Evolutionary conservation across 2,888 invertebrate genomes (phyloP).

Genomic region (Macrosiphum euphorbiae): DNA sequence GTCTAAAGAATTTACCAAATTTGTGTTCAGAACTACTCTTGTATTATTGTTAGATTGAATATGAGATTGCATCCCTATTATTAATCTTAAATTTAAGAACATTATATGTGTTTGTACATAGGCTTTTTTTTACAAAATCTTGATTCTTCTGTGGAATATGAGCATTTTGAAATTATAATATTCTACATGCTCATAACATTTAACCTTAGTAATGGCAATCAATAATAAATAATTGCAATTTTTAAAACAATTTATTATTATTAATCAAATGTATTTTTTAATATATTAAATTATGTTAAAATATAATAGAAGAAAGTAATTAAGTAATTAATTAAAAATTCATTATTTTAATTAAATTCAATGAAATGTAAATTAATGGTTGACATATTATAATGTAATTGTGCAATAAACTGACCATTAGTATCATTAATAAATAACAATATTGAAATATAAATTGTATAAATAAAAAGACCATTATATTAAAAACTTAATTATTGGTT

Average conservation of each 20-base stretch:
- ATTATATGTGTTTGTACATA: neutral
- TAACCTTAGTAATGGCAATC: neutral
- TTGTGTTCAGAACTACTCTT: neutral
- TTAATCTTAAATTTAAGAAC: neutral
- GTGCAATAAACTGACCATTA: neutral
- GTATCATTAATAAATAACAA: neutral
- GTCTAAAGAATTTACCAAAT: neutral
- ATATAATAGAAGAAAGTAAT: neutral
- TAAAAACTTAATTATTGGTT: neutral
- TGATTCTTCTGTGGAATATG: neutral
- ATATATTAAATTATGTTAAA: neutral
- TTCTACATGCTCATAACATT: neutral
- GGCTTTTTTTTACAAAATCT: neutral
- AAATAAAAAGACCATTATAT: neutral
- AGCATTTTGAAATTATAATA: neutral
- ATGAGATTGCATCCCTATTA: neutral
- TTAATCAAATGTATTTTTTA: neutral
- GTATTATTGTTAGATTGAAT: neutral
- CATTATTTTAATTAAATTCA: slow-evolving; percentile 15
- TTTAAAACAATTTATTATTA: neutral
- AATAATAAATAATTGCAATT: neutral
- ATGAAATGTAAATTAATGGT: slow-evolving; percentile 6
- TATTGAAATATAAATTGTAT: neutral
- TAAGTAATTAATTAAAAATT: neutral
- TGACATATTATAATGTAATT: neutral